Evolutionary conservation across 2,797 vertebrate genomes (phyloP), one percentile per base, ranked within the genome.

Genomic region (Bryconaethiops microstoma): DNA sequence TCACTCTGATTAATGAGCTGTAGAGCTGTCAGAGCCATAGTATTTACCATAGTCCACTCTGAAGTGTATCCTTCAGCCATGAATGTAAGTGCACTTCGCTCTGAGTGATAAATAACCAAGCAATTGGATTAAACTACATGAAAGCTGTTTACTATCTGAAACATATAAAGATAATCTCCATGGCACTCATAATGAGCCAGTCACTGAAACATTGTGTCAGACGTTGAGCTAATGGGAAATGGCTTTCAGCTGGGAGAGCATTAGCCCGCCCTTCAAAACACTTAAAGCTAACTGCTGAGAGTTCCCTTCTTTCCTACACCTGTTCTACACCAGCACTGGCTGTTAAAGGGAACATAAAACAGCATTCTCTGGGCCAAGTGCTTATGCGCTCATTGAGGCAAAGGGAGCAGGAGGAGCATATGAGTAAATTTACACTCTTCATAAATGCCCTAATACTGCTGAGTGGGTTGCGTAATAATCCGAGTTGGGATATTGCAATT

Each of bases 391-490:
- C 60, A 77, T 59, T 54, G 60, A 82, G 39, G 78, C 39, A 9
- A 62, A 10, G 23, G 21, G 23, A 60, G 50, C 64, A 45, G 42
- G 42, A 50, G 12, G 73, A 74, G 40, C 64, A 65, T 63, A 68
- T 17, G 29, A 60, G 39, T 39, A 77, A 64, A 69, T 76, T 68
- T 65, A 60, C 57, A 75, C 67, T 72, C 52, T 62, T 85, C 48
- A 80, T 64, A 80, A 82, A 77, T 63, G 42, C 76, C 74, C 16
- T 29, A 52, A 83, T 76, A 69, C 65, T 59, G 17, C 62, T 55
- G 48, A 77, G 70, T 70, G 69, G 42, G 29, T 70, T 60, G 71
- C 19, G 50, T 74, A 76, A 76, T 77, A 73, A 80, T 55, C 14
- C 4, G 54, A 74, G 57, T 52, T 65, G 74, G 67, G 50, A 70